Evolutionary conservation across 2,888 invertebrate genomes (phyloP).

Genomic region (Orchesella flavescens): DNA sequence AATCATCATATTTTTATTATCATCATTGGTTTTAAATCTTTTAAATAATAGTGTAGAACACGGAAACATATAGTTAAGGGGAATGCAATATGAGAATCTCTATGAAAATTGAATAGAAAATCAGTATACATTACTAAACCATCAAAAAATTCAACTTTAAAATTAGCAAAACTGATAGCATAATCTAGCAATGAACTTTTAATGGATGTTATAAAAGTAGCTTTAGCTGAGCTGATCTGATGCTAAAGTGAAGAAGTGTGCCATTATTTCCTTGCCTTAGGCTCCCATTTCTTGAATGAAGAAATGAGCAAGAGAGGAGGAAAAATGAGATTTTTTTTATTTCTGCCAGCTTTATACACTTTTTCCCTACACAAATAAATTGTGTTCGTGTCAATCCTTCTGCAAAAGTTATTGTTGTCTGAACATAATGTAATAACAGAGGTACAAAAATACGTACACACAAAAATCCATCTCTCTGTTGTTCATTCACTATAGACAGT

Average conservation of each 20-base stretch:
- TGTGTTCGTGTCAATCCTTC: constrained; percentile 57
- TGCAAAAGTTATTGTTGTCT: constrained; percentile 25
- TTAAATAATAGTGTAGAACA: neutral
- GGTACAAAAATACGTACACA: neutral
- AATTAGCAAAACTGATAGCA: neutral
- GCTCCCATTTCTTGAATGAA: constrained; percentile 56
- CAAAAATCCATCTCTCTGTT: constrained; percentile 13
- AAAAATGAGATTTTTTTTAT: constrained; percentile 48
- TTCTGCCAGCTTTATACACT: too few relatives aligned
- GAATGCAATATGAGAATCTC: too few relatives aligned
- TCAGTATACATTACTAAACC: neutral
- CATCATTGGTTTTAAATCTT: too few relatives aligned
- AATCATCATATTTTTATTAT: too few relatives aligned
- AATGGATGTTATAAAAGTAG: neutral
- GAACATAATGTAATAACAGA: constrained; percentile 1
- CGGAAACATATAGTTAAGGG: constrained; percentile 4
- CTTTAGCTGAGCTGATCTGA: neutral
- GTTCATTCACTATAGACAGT: constrained; percentile 5
- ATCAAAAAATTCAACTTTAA: neutral
- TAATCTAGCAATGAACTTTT: constrained; percentile 22
- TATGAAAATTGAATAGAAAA: neutral
- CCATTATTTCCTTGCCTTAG: constrained; percentile 59
- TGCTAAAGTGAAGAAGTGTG: constrained; percentile 50
- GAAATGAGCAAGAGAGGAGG: neutral
- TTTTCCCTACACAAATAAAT: constrained; percentile 2